Evolutionary conservation across 2,113 vertebrate species (phyloP).

Genomic region (Mobula birostris): DNA sequence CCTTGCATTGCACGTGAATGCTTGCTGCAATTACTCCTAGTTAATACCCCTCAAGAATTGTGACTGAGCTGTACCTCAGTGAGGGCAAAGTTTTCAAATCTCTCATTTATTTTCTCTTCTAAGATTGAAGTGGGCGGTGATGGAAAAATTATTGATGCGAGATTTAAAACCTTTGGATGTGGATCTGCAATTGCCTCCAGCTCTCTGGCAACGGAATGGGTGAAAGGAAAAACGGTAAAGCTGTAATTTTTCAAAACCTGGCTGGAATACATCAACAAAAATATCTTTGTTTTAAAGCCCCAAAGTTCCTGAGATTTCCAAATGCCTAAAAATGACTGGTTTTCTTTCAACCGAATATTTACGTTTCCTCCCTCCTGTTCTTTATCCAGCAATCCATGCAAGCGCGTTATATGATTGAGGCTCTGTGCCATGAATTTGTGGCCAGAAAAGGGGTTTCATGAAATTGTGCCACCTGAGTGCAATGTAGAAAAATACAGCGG

Average conservation of each 20-base stretch:
- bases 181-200: slow-evolving; percentile 90
- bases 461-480: background rate
- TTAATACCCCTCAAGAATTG: background rate
- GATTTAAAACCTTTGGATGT: slow-evolving; percentile 87
- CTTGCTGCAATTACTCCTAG: background rate
- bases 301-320: background rate
- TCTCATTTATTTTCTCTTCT: background rate
- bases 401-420: background rate
- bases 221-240: slow-evolving; percentile 95
- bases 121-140: slow-evolving; percentile 78
- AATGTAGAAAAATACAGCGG: background rate
- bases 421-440: background rate
- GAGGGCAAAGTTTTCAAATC: background rate
- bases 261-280: background rate
- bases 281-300: background rate
- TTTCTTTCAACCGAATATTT: background rate
- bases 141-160: slow-evolving; percentile 80
- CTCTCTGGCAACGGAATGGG: slow-evolving; percentile 83
- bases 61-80: background rate
- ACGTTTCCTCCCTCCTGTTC: background rate
- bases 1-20: background rate
- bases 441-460: no score
- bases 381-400: background rate
- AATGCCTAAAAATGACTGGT: background rate
- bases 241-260: background rate